Evolutionary conservation across 2,797 vertebrate species (phyloP).

Genomic region (Rhinoraja longicauda): DNA sequence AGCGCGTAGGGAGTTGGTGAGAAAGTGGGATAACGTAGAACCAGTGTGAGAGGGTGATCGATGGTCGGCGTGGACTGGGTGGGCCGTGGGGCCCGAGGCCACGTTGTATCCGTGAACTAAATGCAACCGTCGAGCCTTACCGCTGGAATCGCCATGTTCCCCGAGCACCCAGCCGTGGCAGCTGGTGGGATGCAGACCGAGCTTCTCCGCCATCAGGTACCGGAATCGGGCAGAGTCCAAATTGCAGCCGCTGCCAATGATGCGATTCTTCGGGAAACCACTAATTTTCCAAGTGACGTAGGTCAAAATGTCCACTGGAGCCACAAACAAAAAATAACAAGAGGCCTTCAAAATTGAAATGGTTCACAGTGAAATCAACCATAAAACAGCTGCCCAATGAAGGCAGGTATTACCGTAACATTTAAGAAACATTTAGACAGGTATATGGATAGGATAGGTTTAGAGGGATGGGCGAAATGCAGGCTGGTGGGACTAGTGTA

Average conservation of each 20-base stretch:
- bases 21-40: too few species aligned
- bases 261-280: conserved; percentile 83
- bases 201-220: conserved; percentile 78
- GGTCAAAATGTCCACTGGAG: conserved; percentile 84
- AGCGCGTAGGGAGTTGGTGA: too few species aligned
- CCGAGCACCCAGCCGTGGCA: conserved; percentile 94
- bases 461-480: too few species aligned
- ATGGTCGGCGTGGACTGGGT: too few species aligned
- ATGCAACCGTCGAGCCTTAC: conserved; percentile 54
- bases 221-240: conserved; percentile 92
- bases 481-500: too few species aligned
- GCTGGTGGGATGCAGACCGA: conserved; percentile 80
- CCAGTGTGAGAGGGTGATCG: too few species aligned
- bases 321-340: background rate
- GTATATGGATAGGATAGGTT: too few species aligned
- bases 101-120: too few species aligned
- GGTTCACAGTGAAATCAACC: background rate
- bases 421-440: too few species aligned
- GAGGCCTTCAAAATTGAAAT: background rate
- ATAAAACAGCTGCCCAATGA: too few species aligned
- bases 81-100: too few species aligned
- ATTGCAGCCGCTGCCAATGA: conserved; percentile 95
- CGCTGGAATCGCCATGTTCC: conserved; percentile 92
- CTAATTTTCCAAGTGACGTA: conserved; percentile 97
- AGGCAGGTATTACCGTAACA: too few species aligned